Base-by-base conservation (phyloP, 2,113 vertebrate species). In the Pachycephala philippinensis region DNA sequence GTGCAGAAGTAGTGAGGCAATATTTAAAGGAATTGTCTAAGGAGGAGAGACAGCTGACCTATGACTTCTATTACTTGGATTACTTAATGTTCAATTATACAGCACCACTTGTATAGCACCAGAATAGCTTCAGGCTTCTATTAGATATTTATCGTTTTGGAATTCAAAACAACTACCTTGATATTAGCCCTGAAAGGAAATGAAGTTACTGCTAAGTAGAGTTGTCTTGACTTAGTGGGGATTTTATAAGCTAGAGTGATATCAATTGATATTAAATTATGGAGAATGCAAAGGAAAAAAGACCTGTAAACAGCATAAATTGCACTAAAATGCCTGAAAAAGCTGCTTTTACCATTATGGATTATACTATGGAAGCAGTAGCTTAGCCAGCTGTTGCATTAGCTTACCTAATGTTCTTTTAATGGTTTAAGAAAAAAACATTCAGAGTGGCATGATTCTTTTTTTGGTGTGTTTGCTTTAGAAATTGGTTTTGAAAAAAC, bases 81-180 rank as follows among this genome's bases (percentile, higher is more conserved):
- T 98, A 98, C 91, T 97, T 98, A 96, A 98, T 98, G 98, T 98
- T 98, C 97, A 98, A 98, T 97, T 98, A 98, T 77, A 98, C 98
- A 53, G 93, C 95, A 92, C 97, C 97, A 59, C 30, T 90, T 96
- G 84, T 96, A 89, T 97, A 98, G 87, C 88, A 91, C 71, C 54
- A 88, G 60, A 78, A 70, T 77, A 84, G 61, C 90, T 97, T 95
- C 91, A 78, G 91, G 96, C 84, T 84, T 70, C 81, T 78, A 50
- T 81, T 77, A 95, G 92, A 68, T 85, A 87, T 71, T 91, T 97
- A 84, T 87, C 61, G 8, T 91, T 85, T 53, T 76, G 74, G 54
- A 50, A 91, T 90, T 97, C 89, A 76, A 86, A 97, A 94, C 81
- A 97, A 82, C 94, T 87, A 77, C 82, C 93, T 77, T 91, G 60